Evolutionary conservation across 2,113 vertebrate genomes (phyloP).

Genomic region (Dromiciops gliroides): DNA sequence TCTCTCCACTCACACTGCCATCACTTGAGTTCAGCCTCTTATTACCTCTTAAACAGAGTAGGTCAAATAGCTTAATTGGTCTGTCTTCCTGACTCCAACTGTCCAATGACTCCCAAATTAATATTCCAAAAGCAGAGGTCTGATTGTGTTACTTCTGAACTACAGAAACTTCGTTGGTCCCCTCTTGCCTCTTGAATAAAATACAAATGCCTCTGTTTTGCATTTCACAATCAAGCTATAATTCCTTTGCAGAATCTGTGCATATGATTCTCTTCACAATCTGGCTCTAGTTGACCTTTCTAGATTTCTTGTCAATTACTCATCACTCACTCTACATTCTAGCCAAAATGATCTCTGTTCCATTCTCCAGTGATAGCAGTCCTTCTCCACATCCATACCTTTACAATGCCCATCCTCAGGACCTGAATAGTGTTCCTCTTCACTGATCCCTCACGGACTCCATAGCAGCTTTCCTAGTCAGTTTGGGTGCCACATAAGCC

Average conservation of each 20-base stretch:
- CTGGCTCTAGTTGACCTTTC: neutral
- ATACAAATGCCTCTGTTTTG: neutral
- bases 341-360: neutral
- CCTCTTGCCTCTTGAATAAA: neutral
- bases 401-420: neutral
- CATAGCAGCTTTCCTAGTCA: neutral
- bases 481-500: neutral
- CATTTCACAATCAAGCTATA: neutral
- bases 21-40: neutral
- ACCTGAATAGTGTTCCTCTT: neutral
- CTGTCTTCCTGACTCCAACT: neutral
- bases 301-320: neutral
- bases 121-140: neutral
- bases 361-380: neutral
- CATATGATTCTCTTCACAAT: neutral
- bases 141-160: neutral
- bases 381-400: neutral
- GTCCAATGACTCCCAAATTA: neutral
- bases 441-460: neutral
- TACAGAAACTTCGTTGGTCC: neutral
- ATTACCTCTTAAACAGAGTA: neutral
- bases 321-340: neutral
- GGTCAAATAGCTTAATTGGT: neutral
- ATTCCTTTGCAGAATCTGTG: neutral
- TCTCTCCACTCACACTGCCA: neutral